Base-by-base conservation (phyloP, 1,140 invertebrate genomes). In the Drosophila tsacasi region DNA sequence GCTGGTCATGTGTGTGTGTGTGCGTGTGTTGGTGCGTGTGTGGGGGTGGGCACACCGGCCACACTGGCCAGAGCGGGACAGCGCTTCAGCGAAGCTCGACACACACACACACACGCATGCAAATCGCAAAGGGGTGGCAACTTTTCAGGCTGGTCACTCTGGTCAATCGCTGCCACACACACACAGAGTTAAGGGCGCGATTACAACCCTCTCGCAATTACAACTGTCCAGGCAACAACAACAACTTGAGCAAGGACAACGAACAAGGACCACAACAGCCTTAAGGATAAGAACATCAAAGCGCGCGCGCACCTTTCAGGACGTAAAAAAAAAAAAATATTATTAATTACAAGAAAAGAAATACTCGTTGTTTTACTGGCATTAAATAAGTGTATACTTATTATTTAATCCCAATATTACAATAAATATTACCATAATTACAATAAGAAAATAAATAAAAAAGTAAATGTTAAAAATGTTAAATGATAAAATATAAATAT, bases 41-140 rank as follows among this genome's bases (percentile, higher is more conserved):
- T 89, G 80, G 80, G 84, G 84, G 84, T 89, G 84, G 84, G 79
- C 80, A 78, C 66, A 75, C 77, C 55, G 65, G 60, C 47, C 60
- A 27, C 50, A 55, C 49, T 67, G 46, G 64, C 35, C 57, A 67
- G 57, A 68, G 66, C 74, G 80, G 63, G 65, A 57, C 42, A 79
- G 54, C 21, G 54, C 54, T 39, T 39, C 4, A n/a, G 15, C 35
- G 9, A 57, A 57, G 54, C 54, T 39, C 35, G 35, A 27, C 23
- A 10, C 15, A 49, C 46, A 47, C 21, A 50, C 27, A 30, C 61
- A 49, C 42, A 68, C 63, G 44, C 39, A 30, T 27, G 39, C 49
- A 19, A 37, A n/a, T 27, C 23, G 32, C 19, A 64, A 64, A 47
- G 64, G 67, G 67, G 63, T 71, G 63, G 67, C 42, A 35, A 65